Conservation (phyloP, 2,888 invertebrate genomes). For the Hymenopus coronatus region DNA sequence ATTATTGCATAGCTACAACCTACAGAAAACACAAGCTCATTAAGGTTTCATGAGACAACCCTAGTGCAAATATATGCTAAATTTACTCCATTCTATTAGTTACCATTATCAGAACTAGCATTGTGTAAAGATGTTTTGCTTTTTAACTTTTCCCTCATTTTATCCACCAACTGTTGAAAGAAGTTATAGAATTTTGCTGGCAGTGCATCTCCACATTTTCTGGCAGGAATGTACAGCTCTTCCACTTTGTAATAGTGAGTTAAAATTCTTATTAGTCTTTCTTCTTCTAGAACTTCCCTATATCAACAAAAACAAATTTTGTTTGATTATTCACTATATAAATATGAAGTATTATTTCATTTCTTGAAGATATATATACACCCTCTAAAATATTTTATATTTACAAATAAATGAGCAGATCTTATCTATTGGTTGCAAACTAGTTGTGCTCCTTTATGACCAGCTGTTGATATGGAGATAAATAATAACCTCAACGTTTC, state of each 20-base stretch:
- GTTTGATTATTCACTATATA: background rate
- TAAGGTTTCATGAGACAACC: too few relatives aligned
- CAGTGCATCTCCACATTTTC: constrained; percentile 43
- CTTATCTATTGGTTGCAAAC: too few relatives aligned
- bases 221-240: constrained; percentile 46
- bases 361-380: background rate
- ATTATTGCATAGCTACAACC: too few relatives aligned
- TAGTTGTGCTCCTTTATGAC: too few relatives aligned
- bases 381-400: too few relatives aligned
- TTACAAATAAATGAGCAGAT: too few relatives aligned
- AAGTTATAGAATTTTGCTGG: constrained; percentile 36
- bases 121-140: background rate
- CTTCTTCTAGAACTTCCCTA: constrained; percentile 44
- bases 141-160: background rate
- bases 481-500: too few relatives aligned
- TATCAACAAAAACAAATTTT: constrained; percentile 24
- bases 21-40: too few relatives aligned
- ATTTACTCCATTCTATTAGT: background rate
- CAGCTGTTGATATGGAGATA: too few relatives aligned
- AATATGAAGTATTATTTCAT: background rate
- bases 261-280: constrained; percentile 42
- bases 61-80: too few relatives aligned
- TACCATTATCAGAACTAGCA: background rate
- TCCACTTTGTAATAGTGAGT: constrained; percentile 45
- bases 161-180: constrained; percentile 9